phyloP scores from a whole-genome alignment of 1,140 invertebrate genomes.

The Euura lappo region DNA sequence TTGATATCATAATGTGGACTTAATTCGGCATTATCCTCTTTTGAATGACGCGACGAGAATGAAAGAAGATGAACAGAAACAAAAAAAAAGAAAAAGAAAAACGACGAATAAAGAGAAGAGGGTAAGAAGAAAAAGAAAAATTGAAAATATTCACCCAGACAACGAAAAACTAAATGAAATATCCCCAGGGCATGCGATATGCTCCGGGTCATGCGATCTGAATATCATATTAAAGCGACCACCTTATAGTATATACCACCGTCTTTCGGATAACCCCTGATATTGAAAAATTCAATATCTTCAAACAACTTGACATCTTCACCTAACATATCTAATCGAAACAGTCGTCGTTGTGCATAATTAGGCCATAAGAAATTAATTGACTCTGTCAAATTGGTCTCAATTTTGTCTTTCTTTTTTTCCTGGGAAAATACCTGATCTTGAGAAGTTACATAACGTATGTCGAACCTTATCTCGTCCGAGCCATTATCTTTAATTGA shows the following conservation, averaged over 20 bases:
- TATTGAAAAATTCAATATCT: background rate
- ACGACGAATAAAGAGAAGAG: too few species aligned
- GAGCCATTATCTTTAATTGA: too few species aligned
- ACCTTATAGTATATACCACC: background rate
- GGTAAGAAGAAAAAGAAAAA: too few species aligned
- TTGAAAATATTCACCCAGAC: too few species aligned
- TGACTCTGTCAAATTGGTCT: background rate
- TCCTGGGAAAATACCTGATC: background rate
- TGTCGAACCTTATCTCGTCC: too few species aligned
- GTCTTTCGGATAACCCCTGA: too few species aligned
- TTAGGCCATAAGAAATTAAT: background rate
- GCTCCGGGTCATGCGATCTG: slow-evolving; percentile 1
- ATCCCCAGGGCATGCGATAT: background rate
- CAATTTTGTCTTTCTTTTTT: background rate
- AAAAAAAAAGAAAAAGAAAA: too few species aligned
- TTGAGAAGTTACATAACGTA: too few species aligned
- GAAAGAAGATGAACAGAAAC: too few species aligned
- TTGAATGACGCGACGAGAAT: too few species aligned
- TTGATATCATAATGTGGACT: too few species aligned
- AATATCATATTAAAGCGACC: slow-evolving; percentile 6
- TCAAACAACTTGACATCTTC: background rate
- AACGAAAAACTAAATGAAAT: background rate
- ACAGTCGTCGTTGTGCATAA: background rate
- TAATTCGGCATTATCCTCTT: too few species aligned
- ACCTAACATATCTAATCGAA: background rate